phyloP scores from a whole-genome alignment of 1,140 invertebrate species.

The Homarus americanus region DNA sequence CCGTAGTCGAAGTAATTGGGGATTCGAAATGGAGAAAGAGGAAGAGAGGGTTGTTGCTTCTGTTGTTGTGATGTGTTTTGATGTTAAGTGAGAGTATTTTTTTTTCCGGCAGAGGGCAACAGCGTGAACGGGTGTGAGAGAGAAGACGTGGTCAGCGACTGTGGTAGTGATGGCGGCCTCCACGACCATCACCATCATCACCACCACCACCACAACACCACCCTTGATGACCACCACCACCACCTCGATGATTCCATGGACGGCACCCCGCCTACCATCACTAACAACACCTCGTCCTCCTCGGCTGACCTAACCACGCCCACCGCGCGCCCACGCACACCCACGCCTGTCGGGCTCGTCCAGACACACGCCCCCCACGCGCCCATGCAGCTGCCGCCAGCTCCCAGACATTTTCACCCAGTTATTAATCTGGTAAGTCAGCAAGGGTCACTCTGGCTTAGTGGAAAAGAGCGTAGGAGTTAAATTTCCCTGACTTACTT shows the following conservation, averaged over 20 bases:
- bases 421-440: constrained; percentile 69
- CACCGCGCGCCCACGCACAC: constrained; percentile 57
- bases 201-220: constrained; percentile 38
- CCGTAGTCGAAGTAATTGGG: too few species aligned
- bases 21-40: too few species aligned
- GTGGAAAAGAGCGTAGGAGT: too few species aligned
- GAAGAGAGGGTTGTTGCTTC: too few species aligned
- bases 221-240: constrained; percentile 62
- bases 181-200: constrained; percentile 64
- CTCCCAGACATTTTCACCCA: constrained; percentile 64
- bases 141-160: constrained; percentile 72
- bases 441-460: background rate
- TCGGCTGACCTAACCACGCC: constrained; percentile 25
- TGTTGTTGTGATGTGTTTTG: too few species aligned
- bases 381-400: constrained; percentile 25
- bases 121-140: constrained; percentile 66
- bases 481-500: too few species aligned
- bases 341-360: constrained; percentile 29
- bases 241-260: constrained; percentile 74
- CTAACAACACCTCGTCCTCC: constrained; percentile 32
- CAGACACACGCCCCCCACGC: constrained; percentile 23
- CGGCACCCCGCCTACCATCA: constrained; percentile 56
- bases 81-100: too few species aligned
- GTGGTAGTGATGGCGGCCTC: constrained; percentile 68
- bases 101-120: constrained; percentile 16